Base-by-base conservation (phyloP, 2,797 vertebrate genomes). In the Coregonus ussuriensis region DNA sequence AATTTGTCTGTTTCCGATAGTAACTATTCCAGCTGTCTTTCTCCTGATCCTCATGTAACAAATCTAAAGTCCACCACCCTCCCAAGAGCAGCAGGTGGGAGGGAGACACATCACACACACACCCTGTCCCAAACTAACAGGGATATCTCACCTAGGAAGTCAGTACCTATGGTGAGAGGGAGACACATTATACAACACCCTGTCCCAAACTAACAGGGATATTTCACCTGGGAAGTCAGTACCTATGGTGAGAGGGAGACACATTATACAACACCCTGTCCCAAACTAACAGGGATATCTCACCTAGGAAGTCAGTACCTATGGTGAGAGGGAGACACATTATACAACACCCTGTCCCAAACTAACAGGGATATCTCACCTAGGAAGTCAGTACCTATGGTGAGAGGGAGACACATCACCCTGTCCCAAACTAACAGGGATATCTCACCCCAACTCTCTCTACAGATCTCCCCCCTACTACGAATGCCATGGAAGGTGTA, bases 41-140 rank as follows among this genome's bases (percentile, higher is more conserved):
- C 87, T 92, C 87, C 90, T 94, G 93, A 94, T 93, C 93, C 91
- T 91, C 84, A 85, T 86, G 93, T 94, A 94, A 94, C 93, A 94
- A 94, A 95, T 93, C 93, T 92, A 21, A 91, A 71, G n/a, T 41
- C 73, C 67, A 53, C 75, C 83, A 71, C 72, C 71, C 76, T 72
- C 82, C 6, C 51, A 82, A 69, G 79, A 81, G 54, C 70, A 16
- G 37, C 15, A 73, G 25, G 25, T 25, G 25, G 25, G 21, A 65
- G n/a, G 21, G 25, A 65, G n/a, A 11, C 3, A 54, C 16, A 13
- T 11, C 14, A 52, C 21, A 65, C 6, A 25, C 21, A 25, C 25
- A 25, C 25, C 25, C 25, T 25, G 25, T 25, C 25, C 25, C 25
- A 25, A 25, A 25, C 25, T 25, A 25, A 25, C 25, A 25, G 25